Conservation (phyloP, 2,888 invertebrate species). For the Ametastegia equiseti region DNA sequence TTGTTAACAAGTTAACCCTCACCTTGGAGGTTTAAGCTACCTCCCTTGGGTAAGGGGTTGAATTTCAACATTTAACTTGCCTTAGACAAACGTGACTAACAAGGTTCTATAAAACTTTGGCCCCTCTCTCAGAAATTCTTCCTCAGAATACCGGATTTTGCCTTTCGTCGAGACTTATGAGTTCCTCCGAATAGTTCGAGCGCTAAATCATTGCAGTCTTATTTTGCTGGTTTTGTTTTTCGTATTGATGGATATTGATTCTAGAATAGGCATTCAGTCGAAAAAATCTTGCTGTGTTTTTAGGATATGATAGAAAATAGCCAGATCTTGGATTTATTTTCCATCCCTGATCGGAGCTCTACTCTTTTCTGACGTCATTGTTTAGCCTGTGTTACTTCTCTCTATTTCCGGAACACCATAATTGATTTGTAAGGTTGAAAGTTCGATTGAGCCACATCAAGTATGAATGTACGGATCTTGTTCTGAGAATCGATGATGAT, state of each 20-base stretch:
- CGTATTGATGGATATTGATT: background rate
- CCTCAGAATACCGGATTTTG: background rate
- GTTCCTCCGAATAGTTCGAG: background rate
- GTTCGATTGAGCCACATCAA: too few species aligned
- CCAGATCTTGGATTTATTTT: background rate
- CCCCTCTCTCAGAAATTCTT: background rate
- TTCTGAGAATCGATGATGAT: too few species aligned
- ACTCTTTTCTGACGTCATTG: background rate
- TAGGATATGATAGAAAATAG: background rate
- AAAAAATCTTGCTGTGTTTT: background rate
- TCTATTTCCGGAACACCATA: background rate
- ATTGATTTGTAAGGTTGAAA: too few species aligned
- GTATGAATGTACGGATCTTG: too few species aligned
- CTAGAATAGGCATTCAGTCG: background rate
- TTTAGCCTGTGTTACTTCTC: background rate
- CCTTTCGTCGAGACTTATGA: background rate
- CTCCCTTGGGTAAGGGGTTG: slow-evolving; percentile 1
- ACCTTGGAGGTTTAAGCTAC: background rate
- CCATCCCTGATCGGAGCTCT: background rate
- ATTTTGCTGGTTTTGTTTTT: background rate
- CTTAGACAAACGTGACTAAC: background rate
- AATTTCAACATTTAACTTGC: slow-evolving; percentile 4
- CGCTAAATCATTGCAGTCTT: background rate
- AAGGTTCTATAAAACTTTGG: background rate
- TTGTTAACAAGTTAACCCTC: slow-evolving; percentile 12